These are phyloP conservation scores for Bostrychus sinensis DNA, from an alignment of 2,113 vertebrate genomes.

Conservation along the genomic window DNA sequence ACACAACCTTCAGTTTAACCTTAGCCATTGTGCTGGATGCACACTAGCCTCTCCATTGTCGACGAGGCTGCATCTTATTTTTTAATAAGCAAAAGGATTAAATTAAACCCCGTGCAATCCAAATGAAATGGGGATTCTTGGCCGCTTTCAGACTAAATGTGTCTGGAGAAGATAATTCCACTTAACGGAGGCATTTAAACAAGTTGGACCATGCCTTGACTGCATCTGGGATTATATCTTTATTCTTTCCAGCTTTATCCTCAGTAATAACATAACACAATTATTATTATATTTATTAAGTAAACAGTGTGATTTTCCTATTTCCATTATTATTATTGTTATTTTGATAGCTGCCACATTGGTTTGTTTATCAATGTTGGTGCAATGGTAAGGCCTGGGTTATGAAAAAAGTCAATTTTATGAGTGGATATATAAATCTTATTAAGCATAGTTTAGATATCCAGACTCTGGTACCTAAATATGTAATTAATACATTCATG, in stretches of 20 bases:
- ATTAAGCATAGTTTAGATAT: background rate
- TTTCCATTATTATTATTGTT: constrained; percentile 3
- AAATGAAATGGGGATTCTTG: constrained; percentile 79
- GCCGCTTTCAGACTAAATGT: constrained; percentile 80
- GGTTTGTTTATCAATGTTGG: background rate
- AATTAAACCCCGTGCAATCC: constrained; percentile 80
- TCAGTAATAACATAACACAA: constrained; percentile 5
- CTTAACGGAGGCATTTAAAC: constrained; percentile 80
- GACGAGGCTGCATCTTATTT: constrained; percentile 78
- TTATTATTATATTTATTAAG: constrained; percentile 9
- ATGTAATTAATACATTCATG: background rate
- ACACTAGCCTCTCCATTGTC: constrained; percentile 78
- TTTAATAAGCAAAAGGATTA: constrained; percentile 80
- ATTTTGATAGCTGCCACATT: background rate
- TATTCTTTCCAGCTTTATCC: constrained; percentile 28
- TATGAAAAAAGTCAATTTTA: background rate
- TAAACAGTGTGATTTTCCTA: constrained; percentile 3
- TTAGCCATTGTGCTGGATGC: constrained; percentile 77
- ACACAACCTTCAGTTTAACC: constrained; percentile 83
- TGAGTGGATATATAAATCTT: background rate
- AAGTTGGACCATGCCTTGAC: constrained; percentile 69
- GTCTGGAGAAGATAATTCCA: constrained; percentile 83
- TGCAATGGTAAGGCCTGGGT: background rate
- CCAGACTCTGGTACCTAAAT: background rate
- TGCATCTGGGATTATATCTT: constrained; percentile 71